Base-by-base conservation (phyloP, 2,888 invertebrate species). In the Nezara viridula region DNA sequence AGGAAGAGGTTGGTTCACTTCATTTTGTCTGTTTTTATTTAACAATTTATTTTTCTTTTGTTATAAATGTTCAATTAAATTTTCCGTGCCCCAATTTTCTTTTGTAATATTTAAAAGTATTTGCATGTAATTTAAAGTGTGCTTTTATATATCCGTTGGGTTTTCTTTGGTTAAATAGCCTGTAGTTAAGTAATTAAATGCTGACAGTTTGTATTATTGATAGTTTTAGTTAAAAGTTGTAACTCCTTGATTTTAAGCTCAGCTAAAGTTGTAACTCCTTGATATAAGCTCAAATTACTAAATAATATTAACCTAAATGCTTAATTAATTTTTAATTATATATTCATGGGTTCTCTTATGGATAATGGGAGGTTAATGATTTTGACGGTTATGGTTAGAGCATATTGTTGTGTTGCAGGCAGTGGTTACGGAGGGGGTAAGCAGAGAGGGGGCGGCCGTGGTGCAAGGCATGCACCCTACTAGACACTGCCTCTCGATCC, bases 351-450 rank as follows among this genome's bases (percentile, higher is more conserved):
- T 87, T 86, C 88, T 90, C 88, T 90, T 85, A 88, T 87, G 89
- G 88, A 77, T 90, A 52, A 81, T 81, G 86, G 86, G 85, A 90
- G 60, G 89, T 89, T 90, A 89, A 91, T 91, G 90, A 90, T 90
- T 91, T 90, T 86, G 89, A 90, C 90, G 91, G 89, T 91, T 92
- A 88, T 60, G 73, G 88, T 66, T 88, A 88, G 88, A 88, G 66
- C 55, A 90, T 88, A 87, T 89, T 87, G 86, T 91, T 91, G 91
- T 94, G 93, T 94, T 91, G 66, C 91, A 94, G 92, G 94, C 92
- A 91, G 94, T 94, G 93, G 94, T 93, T 94, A 94, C 92, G 94
- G 95, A 93, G 96, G 97, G 92, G 97, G 97, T 94, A 97, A 97
- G 94, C 96, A 97, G 94, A 95, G 96, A 93, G 96, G 97, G 90